These are phyloP conservation scores for Myocastor coypus DNA, from an alignment of 2,113 vertebrate species.

Conservation along the genomic window DNA sequence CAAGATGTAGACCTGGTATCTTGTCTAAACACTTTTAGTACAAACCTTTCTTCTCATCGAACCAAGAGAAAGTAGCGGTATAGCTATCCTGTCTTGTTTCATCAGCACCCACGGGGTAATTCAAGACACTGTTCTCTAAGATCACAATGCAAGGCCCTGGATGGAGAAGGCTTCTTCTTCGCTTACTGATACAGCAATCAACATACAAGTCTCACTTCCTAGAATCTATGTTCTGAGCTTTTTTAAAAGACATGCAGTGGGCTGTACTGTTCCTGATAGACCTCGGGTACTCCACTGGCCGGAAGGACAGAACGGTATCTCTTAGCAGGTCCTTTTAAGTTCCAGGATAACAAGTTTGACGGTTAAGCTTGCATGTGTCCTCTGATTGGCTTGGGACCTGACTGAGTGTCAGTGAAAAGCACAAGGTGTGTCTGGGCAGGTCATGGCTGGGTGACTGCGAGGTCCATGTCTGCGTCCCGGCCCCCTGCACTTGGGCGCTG, in stretches of 20 bases:
- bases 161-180: background rate
- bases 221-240: background rate
- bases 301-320: background rate
- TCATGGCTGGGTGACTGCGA: background rate
- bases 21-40: too few relatives aligned
- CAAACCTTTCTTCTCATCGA: too few relatives aligned
- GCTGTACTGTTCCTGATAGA: background rate
- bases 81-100: background rate
- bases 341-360: background rate
- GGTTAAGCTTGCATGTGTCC: background rate
- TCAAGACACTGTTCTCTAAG: background rate
- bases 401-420: background rate
- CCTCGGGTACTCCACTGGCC: background rate
- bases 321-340: background rate
- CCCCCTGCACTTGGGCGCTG: background rate
- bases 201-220: background rate
- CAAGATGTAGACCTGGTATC: too few relatives aligned
- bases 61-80: too few relatives aligned
- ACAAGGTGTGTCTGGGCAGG: background rate
- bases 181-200: background rate
- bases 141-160: background rate
- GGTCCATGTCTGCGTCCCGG: background rate
- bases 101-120: background rate
- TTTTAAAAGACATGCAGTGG: background rate
- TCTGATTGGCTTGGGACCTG: background rate